Conservation (phyloP, 2,888 invertebrate species). For the Chrysolina haemoptera region DNA sequence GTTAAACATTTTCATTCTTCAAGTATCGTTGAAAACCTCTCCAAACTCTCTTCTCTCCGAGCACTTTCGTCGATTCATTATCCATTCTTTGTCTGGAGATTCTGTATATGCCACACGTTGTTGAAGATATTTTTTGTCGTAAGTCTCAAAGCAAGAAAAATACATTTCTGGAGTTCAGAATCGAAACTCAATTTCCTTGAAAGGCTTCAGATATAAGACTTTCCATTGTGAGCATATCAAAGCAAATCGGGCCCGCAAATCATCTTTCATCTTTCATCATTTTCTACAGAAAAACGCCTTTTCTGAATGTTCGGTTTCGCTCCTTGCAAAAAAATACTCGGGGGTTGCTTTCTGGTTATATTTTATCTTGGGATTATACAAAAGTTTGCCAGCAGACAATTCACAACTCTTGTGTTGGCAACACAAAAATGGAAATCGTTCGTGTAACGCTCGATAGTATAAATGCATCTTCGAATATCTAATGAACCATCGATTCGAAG, state of each 20-base stretch:
- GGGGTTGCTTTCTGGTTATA: not conserved
- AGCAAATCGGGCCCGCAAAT: constrained; percentile 8
- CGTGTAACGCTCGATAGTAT: not conserved
- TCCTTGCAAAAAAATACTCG: not conserved
- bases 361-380: not conserved
- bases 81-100: not conserved
- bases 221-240: not conserved
- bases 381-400: not conserved
- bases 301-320: not conserved
- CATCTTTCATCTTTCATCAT: not conserved
- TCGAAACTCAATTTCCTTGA: constrained; percentile 16
- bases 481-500: not conserved
- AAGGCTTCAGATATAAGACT: constrained; percentile 5
- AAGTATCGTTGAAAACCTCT: too few species aligned
- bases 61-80: not conserved
- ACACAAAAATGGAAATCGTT: not conserved
- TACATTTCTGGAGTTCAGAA: constrained; percentile 1
- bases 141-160: constrained; percentile 4
- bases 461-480: not conserved
- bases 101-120: not conserved
- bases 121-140: not conserved
- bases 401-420: constrained; percentile 1
- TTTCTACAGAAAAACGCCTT: constrained; percentile 5
- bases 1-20: too few species aligned
- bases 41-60: not conserved